These are phyloP conservation scores for Myioborus melanocephalus DNA, from an alignment of 2,797 vertebrate genomes.

Conservation along the genomic window DNA sequence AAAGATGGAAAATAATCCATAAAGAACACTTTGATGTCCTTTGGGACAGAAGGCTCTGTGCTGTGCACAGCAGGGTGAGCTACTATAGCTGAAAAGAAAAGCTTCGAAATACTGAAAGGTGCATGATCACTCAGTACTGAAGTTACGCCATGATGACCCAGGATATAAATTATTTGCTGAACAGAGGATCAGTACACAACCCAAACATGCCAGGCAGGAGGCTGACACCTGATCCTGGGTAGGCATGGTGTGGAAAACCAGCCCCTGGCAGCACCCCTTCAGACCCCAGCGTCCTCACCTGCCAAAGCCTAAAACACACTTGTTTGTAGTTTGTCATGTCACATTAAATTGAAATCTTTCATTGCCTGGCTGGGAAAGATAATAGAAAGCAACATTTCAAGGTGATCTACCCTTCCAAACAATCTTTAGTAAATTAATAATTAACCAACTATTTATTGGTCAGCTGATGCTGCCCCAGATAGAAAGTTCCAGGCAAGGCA, in stretches of 20 bases:
- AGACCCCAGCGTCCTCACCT: neutral
- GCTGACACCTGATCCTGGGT: neutral
- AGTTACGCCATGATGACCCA: neutral
- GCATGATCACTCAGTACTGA: neutral
- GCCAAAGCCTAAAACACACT: neutral
- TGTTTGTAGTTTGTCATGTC: neutral
- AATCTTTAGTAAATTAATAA: constrained; percentile 56
- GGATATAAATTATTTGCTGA: neutral
- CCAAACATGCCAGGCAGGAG: neutral
- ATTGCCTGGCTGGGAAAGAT: neutral
- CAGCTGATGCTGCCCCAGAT: constrained; percentile 23
- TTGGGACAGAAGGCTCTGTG: neutral
- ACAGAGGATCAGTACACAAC: neutral
- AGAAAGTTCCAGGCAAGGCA: neutral
- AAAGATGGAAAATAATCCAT: neutral
- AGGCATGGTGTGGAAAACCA: neutral
- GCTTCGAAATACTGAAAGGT: neutral
- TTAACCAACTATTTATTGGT: constrained; percentile 53
- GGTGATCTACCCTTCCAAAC: constrained; percentile 39
- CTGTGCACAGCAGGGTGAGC: neutral
- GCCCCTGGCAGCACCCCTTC: neutral
- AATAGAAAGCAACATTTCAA: constrained; percentile 45
- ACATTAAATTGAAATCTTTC: constrained; percentile 22
- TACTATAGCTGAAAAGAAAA: neutral
- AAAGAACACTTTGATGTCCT: neutral